Conservation (phyloP, 2,888 invertebrate genomes). For the Tuta absoluta region DNA sequence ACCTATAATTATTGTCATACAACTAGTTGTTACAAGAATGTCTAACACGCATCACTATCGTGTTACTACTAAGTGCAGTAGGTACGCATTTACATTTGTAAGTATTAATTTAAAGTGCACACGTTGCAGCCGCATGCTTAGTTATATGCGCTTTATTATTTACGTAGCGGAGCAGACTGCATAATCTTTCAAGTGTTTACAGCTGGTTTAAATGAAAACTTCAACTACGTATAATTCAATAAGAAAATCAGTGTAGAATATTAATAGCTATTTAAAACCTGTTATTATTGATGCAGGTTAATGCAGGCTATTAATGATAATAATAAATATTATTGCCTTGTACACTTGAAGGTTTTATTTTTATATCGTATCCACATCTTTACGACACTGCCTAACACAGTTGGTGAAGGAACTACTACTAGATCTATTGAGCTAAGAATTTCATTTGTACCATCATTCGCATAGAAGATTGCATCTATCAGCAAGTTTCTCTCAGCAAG, state of each 20-base stretch:
- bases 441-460: not conserved
- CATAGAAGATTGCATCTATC: not conserved
- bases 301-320: not conserved
- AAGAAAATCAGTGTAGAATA: not conserved
- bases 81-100: slow-evolving; percentile 5
- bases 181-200: not conserved
- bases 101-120: slow-evolving; percentile 7
- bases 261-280: not conserved
- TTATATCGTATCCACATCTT: too few relatives aligned
- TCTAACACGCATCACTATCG: slow-evolving; percentile 7
- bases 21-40: slow-evolving; percentile 18
- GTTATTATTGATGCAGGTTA: too few relatives aligned
- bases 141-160: slow-evolving; percentile 1
- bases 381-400: too few relatives aligned
- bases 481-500: not conserved
- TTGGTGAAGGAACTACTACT: too few relatives aligned
- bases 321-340: not conserved
- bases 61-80: not conserved
- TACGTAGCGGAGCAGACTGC: not conserved
- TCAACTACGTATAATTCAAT: not conserved
- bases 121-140: not conserved
- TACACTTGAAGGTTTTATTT: too few relatives aligned
- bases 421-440: too few relatives aligned
- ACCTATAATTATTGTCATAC: slow-evolving; percentile 10
- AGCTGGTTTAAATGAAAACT: not conserved